phyloP scores from a whole-genome alignment of 2,797 vertebrate genomes.

The Acrossocheilus wenchowensis region DNA sequence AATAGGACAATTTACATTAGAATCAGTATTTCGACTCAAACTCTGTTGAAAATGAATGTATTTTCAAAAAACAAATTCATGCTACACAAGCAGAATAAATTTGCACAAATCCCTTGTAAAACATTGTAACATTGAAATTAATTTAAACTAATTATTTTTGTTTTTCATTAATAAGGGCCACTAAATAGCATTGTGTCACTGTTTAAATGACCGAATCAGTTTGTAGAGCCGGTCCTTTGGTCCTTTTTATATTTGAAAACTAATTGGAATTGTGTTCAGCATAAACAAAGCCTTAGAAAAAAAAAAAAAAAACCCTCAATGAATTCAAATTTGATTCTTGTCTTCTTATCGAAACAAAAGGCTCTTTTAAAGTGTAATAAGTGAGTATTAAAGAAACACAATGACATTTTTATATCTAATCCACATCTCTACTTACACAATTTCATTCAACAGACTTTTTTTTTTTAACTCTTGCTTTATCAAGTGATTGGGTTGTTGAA shows the following conservation, averaged over 20 bases:
- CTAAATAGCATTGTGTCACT: not conserved
- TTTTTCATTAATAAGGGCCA: not conserved
- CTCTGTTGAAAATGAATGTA: not conserved
- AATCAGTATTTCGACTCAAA: not conserved
- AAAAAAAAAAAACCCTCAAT: no score
- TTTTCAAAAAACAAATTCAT: not conserved
- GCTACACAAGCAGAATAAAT: not conserved
- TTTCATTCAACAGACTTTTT: not conserved
- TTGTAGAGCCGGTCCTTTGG: not conserved
- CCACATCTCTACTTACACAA: not conserved
- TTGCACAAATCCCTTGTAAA: not conserved
- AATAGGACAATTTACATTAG: not conserved
- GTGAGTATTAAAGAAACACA: not conserved
- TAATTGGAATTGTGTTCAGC: not conserved
- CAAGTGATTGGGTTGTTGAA: not conserved
- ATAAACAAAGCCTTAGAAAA: not conserved
- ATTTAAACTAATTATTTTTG: not conserved
- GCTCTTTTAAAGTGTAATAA: not conserved
- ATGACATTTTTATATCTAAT: not conserved
- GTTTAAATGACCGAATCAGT: not conserved
- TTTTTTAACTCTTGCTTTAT: not conserved
- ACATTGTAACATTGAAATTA: not conserved
- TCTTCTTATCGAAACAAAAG: not conserved
- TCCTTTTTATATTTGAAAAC: not conserved
- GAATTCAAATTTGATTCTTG: not conserved